A percentile compares a stretch with the other conserved stretches of the same genome.
Conservation (phyloP, 2,113 vertebrate genomes). For the Actenoides lindsayi region DNA sequence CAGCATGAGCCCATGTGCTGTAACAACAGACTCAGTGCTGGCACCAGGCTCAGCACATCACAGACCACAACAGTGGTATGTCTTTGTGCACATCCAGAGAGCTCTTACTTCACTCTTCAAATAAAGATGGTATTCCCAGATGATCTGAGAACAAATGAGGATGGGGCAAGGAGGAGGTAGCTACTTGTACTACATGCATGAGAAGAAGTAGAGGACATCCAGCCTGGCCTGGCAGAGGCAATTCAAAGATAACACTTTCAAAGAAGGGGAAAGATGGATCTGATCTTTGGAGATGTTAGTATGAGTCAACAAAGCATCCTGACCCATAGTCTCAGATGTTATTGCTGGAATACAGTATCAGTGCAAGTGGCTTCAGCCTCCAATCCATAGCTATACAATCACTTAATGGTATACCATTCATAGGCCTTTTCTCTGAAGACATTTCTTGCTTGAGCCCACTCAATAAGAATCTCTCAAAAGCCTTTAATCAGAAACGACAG, state of each 20-base stretch:
- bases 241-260: background rate
- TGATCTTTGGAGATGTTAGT: background rate
- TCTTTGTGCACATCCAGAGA: too few relatives aligned
- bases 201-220: background rate
- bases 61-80: background rate
- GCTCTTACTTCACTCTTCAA: background rate
- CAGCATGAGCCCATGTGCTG: fast-evolving
- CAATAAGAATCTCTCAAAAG: background rate
- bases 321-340: background rate
- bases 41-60: background rate
- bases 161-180: background rate
- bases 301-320: background rate
- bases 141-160: background rate
- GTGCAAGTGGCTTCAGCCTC: background rate
- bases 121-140: background rate
- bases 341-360: background rate
- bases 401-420: background rate
- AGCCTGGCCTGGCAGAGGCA: background rate
- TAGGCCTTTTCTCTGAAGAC: background rate
- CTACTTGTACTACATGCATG: fast-evolving
- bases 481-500: background rate
- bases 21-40: background rate
- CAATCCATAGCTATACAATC: background rate
- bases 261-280: background rate
- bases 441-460: background rate